phyloP scores from a whole-genome alignment of 1,140 invertebrate genomes.

The Steinernema khuongi region DNA sequence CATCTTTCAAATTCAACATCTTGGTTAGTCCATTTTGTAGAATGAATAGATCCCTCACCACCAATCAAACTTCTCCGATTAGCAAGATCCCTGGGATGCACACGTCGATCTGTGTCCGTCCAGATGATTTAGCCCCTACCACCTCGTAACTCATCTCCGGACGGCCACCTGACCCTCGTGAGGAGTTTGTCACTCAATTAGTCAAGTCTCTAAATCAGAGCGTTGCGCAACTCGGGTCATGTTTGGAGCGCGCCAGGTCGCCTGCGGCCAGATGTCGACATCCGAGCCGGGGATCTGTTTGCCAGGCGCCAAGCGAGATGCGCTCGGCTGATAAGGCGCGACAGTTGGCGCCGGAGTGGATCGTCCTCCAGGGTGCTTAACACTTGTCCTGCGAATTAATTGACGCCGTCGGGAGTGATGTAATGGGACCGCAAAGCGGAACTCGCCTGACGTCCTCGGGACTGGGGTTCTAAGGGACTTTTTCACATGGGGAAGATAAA shows the following conservation, averaged over 20 bases:
- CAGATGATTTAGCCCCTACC: no score
- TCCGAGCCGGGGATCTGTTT: not conserved
- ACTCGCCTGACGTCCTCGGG: no score
- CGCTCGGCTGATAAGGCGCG: constrained; percentile 1
- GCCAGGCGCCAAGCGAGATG: not conserved
- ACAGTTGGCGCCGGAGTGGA: not conserved
- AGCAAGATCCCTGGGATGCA: no score
- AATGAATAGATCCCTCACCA: no score
- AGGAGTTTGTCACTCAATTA: constrained; percentile 10
- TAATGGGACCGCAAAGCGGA: no score
- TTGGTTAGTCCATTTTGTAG: no score
- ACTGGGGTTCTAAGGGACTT: no score
- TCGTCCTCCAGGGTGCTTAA: not conserved
- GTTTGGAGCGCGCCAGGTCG: not conserved
- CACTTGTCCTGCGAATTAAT: constrained; percentile 5
- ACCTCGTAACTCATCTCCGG: not conserved
- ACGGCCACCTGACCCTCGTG: constrained; percentile 1
- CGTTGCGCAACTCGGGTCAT: constrained; percentile 5
- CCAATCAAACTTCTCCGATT: no score
- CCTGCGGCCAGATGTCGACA: not conserved
- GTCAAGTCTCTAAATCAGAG: not conserved
- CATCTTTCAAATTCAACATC: no score
- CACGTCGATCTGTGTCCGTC: not conserved
- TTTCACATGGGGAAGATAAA: no score
- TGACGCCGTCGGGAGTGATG: not conserved